Evolutionary conservation across 1,140 invertebrate genomes (phyloP).

Genomic region (Papilio aristodemus): DNA sequence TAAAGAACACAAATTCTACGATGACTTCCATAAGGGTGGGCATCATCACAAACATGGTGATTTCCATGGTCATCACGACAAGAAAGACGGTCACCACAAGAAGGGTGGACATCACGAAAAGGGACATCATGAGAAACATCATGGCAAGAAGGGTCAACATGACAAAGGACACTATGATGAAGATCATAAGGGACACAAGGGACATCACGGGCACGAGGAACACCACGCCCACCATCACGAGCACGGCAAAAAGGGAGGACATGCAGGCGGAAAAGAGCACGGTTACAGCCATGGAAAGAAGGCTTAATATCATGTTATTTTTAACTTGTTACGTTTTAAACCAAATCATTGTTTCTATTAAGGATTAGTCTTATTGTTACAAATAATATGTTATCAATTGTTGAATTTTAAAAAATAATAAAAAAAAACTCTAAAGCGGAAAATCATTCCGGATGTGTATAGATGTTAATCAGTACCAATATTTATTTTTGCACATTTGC

Average conservation of each 20-base stretch:
- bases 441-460: neutral
- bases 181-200: conserved; percentile 83
- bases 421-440: neutral
- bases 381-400: neutral
- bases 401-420: neutral
- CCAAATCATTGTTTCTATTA: conserved; percentile 45
- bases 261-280: conserved; percentile 83
- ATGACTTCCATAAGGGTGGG: conserved; percentile 89
- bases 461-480: neutral
- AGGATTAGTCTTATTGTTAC: conserved; percentile 4
- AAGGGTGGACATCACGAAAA: conserved; percentile 87
- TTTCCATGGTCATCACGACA: conserved; percentile 85
- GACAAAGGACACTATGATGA: conserved; percentile 85
- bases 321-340: conserved; percentile 42
- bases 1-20: conserved; percentile 92
- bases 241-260: conserved; percentile 84
- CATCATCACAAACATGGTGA: conserved; percentile 86
- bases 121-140: conserved; percentile 85
- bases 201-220: conserved; percentile 83
- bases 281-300: conserved; percentile 82
- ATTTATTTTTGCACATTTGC: too few relatives aligned
- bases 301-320: conserved; percentile 42
- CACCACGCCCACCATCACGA: conserved; percentile 84
- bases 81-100: conserved; percentile 86
- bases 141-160: conserved; percentile 87